Conservation (phyloP, 2,888 invertebrate genomes). For the Andrena camellia region DNA sequence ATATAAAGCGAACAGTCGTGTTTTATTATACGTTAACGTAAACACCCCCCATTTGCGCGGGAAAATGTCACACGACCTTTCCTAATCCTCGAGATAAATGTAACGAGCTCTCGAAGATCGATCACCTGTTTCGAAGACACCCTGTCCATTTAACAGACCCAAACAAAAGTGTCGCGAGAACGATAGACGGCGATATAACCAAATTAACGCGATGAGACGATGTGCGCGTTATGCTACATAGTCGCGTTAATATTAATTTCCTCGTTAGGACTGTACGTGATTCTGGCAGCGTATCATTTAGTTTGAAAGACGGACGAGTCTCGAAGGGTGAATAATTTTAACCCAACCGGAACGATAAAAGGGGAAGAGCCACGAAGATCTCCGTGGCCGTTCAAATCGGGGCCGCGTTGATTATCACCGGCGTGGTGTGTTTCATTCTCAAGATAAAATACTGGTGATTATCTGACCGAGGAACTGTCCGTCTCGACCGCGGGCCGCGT, state of each 20-base stretch:
- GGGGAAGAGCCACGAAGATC: constrained; percentile 11
- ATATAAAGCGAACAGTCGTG: not conserved
- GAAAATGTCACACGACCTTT: too few species aligned
- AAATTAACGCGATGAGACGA: constrained; percentile 53
- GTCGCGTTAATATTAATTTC: constrained; percentile 60
- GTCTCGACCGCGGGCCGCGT: not conserved
- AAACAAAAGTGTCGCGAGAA: constrained; percentile 25
- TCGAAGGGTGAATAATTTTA: not conserved
- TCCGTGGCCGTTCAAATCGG: constrained; percentile 44
- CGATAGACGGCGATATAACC: constrained; percentile 3
- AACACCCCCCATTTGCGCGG: too few species aligned
- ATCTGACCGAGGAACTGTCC: not conserved
- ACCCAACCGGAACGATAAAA: not conserved
- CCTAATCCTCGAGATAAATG: not conserved
- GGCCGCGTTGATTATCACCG: constrained; percentile 51
- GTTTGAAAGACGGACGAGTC: constrained; percentile 30
- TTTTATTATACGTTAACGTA: not conserved
- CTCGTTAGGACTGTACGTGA: constrained; percentile 62
- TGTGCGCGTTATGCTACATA: constrained; percentile 71
- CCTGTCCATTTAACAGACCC: not conserved
- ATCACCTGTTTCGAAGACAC: not conserved
- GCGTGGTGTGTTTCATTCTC: constrained; percentile 39
- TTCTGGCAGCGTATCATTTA: constrained; percentile 52
- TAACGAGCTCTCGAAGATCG: not conserved
- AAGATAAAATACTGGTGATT: constrained; percentile 37